These are phyloP conservation scores for Alfaro cultratus DNA, from an alignment of 2,797 vertebrate species.

Conservation along the genomic window DNA sequence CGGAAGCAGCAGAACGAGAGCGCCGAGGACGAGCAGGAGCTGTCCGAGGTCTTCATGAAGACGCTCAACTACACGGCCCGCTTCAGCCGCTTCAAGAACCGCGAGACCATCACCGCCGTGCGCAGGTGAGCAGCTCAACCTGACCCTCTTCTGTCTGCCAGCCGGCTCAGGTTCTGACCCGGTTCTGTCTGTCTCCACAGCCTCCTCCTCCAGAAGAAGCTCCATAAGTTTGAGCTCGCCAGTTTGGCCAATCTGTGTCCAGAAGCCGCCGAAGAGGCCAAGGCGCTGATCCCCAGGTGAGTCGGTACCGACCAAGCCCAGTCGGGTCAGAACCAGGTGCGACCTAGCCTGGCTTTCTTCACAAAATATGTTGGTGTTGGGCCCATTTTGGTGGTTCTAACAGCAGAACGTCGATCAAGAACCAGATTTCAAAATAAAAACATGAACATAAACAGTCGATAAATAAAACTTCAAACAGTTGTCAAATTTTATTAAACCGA, in stretches of 20 bases:
- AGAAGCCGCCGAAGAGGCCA: constrained; percentile 95
- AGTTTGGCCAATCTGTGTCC: constrained; percentile 97
- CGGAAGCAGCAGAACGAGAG: constrained; percentile 97
- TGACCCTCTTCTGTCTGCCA: not conserved
- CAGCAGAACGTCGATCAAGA: not conserved
- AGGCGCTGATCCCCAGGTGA: constrained; percentile 95
- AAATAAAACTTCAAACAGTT: too few relatives aligned
- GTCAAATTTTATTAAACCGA: too few relatives aligned
- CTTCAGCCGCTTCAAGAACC: constrained; percentile 97
- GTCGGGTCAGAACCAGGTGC: not conserved
- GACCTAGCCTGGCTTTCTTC: not conserved
- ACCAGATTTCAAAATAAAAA: not conserved
- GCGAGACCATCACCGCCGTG: constrained; percentile 95
- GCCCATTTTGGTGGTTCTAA: not conserved
- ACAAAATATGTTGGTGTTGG: not conserved
- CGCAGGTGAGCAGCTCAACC: constrained; percentile 80
- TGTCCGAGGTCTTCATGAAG: constrained; percentile 97
- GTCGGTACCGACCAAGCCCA: not conserved
- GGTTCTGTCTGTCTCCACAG: constrained; percentile 64
- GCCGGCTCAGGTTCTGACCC: constrained; percentile 1
- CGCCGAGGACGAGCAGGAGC: constrained; percentile 95
- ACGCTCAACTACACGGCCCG: constrained; percentile 93
- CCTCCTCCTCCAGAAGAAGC: constrained; percentile 95
- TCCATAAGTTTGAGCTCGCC: constrained; percentile 95
- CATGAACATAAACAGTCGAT: too few relatives aligned